Evolutionary conservation across 2,888 invertebrate genomes (phyloP).

Genomic region (Drosophila hamatofila): DNA sequence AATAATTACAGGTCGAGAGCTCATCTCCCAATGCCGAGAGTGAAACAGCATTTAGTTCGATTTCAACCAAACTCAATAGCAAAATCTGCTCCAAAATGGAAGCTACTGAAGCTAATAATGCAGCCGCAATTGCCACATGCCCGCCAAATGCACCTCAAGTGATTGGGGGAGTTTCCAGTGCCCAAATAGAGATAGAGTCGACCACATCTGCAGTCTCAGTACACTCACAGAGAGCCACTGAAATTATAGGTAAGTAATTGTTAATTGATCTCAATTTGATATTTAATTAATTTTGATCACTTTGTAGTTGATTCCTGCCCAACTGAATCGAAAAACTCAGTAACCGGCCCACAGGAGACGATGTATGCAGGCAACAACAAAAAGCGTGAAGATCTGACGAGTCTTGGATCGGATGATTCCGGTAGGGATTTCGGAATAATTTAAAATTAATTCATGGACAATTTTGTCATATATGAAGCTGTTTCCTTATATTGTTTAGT

Average conservation of each 20-base stretch:
- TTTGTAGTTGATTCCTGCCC: not conserved
- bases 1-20: slow-evolving; percentile 83
- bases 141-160: slow-evolving; percentile 57
- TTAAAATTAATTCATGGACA: not conserved
- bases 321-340: not conserved
- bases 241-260: slow-evolving; percentile 47
- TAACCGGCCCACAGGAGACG: slow-evolving; percentile 43
- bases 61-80: slow-evolving; percentile 84
- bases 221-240: slow-evolving; percentile 45
- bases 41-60: slow-evolving; percentile 85
- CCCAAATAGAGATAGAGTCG: slow-evolving; percentile 3
- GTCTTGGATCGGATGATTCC: slow-evolving; percentile 87
- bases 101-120: slow-evolving; percentile 81
- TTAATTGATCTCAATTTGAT: not conserved
- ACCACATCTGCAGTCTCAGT: slow-evolving; percentile 23
- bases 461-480: slow-evolving; percentile 3
- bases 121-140: slow-evolving; percentile 78
- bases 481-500: slow-evolving; percentile 12
- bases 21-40: slow-evolving; percentile 85
- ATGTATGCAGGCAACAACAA: slow-evolving; percentile 68
- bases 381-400: slow-evolving; percentile 86
- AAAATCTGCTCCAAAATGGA: slow-evolving; percentile 78
- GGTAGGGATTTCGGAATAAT: slow-evolving; percentile 66
- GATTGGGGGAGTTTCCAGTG: slow-evolving; percentile 23
- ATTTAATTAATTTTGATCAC: not conserved